Conservation (phyloP, 2,113 vertebrate species). For the Acrocephalus kingi region DNA sequence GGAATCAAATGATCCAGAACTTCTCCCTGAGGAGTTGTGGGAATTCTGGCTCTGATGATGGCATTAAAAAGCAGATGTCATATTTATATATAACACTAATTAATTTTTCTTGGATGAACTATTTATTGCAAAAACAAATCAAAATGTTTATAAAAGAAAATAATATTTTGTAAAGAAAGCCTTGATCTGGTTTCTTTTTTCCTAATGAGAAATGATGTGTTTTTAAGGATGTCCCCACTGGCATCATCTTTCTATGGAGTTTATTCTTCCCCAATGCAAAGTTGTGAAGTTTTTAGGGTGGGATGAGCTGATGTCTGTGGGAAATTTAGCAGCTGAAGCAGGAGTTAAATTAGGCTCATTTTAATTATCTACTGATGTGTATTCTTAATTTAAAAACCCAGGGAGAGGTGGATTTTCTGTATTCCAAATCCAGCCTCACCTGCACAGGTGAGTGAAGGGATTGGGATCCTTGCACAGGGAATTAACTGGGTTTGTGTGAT, state of each 20-base stretch:
- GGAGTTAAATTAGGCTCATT: background rate
- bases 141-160: background rate
- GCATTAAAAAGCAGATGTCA: background rate
- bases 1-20: background rate
- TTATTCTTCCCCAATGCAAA: background rate
- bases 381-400: background rate
- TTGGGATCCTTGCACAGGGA: background rate
- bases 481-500: background rate
- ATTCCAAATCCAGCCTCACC: background rate
- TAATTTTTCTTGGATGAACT: background rate
- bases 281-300: background rate
- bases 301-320: background rate
- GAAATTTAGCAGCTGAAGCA: background rate
- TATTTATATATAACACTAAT: background rate
- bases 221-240: background rate
- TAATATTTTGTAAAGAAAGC: background rate
- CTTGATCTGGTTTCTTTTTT: background rate
- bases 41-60: background rate
- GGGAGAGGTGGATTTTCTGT: background rate
- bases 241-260: background rate
- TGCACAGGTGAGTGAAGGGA: background rate
- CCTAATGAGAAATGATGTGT: background rate
- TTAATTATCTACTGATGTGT: background rate
- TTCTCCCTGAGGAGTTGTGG: background rate
- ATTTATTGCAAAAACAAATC: constrained; percentile 31